Evolutionary conservation across 2,113 vertebrate species (phyloP).

Genomic region (Nycticorax nycticorax): DNA sequence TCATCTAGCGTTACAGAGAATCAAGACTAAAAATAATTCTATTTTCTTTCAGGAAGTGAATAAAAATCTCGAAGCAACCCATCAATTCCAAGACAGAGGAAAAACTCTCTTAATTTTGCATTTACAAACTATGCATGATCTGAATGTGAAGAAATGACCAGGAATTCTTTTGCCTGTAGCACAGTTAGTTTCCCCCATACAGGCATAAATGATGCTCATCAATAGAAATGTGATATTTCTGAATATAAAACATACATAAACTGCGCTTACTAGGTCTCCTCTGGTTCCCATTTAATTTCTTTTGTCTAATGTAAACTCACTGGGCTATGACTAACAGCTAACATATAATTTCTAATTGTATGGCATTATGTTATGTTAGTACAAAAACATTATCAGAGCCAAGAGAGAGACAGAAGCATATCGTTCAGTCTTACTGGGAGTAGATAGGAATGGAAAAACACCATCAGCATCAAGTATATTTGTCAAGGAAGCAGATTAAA

Average conservation of each 20-base stretch:
- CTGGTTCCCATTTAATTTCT: slow-evolving; percentile 73
- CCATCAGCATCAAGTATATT: slow-evolving; percentile 44
- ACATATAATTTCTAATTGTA: slow-evolving; percentile 76
- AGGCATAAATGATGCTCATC: slow-evolving; percentile 55
- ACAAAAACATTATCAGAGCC: slow-evolving; percentile 69
- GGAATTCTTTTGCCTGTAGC: slow-evolving; percentile 38
- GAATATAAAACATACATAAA: slow-evolving; percentile 44
- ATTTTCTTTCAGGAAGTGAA: neutral
- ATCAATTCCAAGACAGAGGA: neutral
- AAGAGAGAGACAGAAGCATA: slow-evolving; percentile 51
- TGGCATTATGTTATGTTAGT: slow-evolving; percentile 71
- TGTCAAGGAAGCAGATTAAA: slow-evolving; percentile 62
- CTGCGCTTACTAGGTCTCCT: slow-evolving; percentile 56
- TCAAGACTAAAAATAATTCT: neutral
- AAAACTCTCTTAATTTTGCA: neutral
- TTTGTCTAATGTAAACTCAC: slow-evolving; percentile 77
- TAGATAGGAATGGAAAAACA: slow-evolving; percentile 58
- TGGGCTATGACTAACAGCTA: slow-evolving; percentile 75
- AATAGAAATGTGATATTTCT: slow-evolving; percentile 62
- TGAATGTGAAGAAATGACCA: slow-evolving; percentile 14
- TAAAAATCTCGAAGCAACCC: neutral
- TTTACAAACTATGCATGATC: neutral
- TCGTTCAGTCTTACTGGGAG: slow-evolving; percentile 54
- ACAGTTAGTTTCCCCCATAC: slow-evolving; percentile 9
- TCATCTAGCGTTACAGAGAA: neutral